phyloP scores from a whole-genome alignment of 2,888 invertebrate genomes.

The Bugulina stolonifera region DNA sequence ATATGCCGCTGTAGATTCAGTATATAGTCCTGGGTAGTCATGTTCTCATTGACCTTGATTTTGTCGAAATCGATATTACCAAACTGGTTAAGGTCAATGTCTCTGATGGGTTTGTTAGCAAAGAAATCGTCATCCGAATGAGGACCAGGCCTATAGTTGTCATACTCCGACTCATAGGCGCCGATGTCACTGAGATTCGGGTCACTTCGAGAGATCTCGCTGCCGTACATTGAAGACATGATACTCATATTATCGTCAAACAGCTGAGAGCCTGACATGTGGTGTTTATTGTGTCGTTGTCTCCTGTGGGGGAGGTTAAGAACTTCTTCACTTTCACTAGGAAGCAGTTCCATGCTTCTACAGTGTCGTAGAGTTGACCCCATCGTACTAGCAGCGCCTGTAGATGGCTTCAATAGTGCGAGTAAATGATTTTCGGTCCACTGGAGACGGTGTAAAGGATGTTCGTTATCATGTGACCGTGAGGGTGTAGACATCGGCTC shows the following conservation, averaged over 20 bases:
- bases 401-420: slow-evolving; percentile 58
- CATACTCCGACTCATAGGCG: slow-evolving; percentile 72
- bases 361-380: slow-evolving; percentile 21
- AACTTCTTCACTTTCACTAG: slow-evolving; percentile 55
- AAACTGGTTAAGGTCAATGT: slow-evolving; percentile 51
- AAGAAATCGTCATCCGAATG: slow-evolving; percentile 54
- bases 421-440: not conserved
- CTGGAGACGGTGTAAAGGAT: not conserved
- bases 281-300: not conserved
- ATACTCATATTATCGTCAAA: slow-evolving; percentile 42
- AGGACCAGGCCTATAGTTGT: slow-evolving; percentile 60
- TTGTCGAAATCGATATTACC: slow-evolving; percentile 50
- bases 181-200: slow-evolving; percentile 47
- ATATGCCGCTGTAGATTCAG: slow-evolving; percentile 9
- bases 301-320: not conserved
- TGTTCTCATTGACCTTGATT: slow-evolving; percentile 46
- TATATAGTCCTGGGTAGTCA: slow-evolving; percentile 23
- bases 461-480: slow-evolving; percentile 39
- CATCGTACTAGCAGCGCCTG: not conserved
- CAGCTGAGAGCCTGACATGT: not conserved
- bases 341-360: slow-evolving; percentile 24
- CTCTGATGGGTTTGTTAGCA: slow-evolving; percentile 48
- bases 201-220: slow-evolving; percentile 50
- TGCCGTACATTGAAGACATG: slow-evolving; percentile 47
- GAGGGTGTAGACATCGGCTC: slow-evolving; percentile 74